A percentile compares a stretch with the other conserved stretches of the same genome.
Conservation (phyloP, 2,113 vertebrate species). For the Panthera uncia region DNA sequence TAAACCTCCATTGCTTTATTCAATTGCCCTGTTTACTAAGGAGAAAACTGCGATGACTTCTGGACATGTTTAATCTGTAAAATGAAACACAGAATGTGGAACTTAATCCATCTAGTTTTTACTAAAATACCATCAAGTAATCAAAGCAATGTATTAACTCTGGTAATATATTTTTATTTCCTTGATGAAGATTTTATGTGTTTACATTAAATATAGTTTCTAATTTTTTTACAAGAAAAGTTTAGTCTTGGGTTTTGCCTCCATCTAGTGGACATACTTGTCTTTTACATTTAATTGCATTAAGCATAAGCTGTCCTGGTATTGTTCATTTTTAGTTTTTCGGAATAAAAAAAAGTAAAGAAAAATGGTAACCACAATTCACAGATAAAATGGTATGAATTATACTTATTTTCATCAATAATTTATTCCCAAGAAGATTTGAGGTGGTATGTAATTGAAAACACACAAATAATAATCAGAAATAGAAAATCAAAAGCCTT, state of each 20-base stretch:
- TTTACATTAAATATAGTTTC: background rate
- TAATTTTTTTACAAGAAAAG: background rate
- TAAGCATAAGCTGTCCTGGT: background rate
- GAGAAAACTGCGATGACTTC: background rate
- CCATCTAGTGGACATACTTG: slow-evolving; percentile 55
- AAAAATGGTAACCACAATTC: background rate
- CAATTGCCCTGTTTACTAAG: background rate
- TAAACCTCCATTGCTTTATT: background rate
- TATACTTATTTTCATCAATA: background rate
- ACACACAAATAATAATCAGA: background rate
- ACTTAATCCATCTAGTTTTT: background rate
- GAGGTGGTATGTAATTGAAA: background rate
- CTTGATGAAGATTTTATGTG: background rate
- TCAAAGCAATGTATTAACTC: background rate
- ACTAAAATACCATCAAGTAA: background rate
- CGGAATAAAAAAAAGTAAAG: background rate
- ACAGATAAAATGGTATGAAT: background rate
- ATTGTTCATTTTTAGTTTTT: slow-evolving; percentile 6
- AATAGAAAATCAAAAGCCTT: slow-evolving; percentile 8
- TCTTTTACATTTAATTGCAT: slow-evolving; percentile 21
- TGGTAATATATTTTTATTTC: background rate
- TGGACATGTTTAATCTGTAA: background rate
- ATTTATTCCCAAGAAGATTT: background rate
- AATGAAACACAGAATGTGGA: slow-evolving; percentile 20
- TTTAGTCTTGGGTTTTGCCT: slow-evolving; percentile 35